phyloP scores from a whole-genome alignment of 2,888 invertebrate genomes.

The Oligia strigilis region DNA sequence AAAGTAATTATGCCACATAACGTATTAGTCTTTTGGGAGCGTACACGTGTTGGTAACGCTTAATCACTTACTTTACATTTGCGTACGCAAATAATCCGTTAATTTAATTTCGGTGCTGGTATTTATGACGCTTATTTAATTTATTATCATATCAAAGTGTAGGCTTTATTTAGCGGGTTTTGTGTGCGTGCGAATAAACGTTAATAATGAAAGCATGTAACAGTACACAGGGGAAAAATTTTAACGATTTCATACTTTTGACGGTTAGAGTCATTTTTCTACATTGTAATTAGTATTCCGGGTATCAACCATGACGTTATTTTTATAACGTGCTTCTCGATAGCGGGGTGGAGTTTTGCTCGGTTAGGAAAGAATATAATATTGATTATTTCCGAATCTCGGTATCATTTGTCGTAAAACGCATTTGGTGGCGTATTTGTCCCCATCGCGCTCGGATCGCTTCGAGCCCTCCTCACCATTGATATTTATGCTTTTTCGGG shows the following conservation, averaged over 20 bases:
- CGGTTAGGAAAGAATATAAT: slow-evolving; percentile 70
- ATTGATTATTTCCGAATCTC: slow-evolving; percentile 82
- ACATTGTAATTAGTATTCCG: slow-evolving; percentile 73
- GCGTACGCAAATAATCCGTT: slow-evolving; percentile 88
- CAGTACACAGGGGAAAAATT: slow-evolving; percentile 82
- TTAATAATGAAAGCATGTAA: slow-evolving; percentile 85
- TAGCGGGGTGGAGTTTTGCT: slow-evolving; percentile 37
- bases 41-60: slow-evolving; percentile 88
- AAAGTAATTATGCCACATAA: slow-evolving; percentile 89
- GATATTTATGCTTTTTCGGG: slow-evolving; percentile 87
- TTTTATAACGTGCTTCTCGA: slow-evolving; percentile 50
- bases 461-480: slow-evolving; percentile 82
- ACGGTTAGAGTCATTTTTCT: slow-evolving; percentile 78
- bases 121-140: slow-evolving; percentile 89
- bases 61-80: slow-evolving; percentile 90
- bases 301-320: slow-evolving; percentile 65
- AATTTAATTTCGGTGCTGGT: slow-evolving; percentile 87
- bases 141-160: slow-evolving; percentile 89
- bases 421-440: slow-evolving; percentile 79
- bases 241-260: slow-evolving; percentile 82
- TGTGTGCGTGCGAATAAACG: slow-evolving; percentile 86
- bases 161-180: slow-evolving; percentile 84
- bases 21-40: slow-evolving; percentile 90
- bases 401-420: slow-evolving; percentile 81
- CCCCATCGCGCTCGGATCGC: slow-evolving; percentile 78